These are phyloP conservation scores for Temnothorax longispinosus DNA, from an alignment of 1,140 invertebrate genomes.

Conservation along the genomic window DNA sequence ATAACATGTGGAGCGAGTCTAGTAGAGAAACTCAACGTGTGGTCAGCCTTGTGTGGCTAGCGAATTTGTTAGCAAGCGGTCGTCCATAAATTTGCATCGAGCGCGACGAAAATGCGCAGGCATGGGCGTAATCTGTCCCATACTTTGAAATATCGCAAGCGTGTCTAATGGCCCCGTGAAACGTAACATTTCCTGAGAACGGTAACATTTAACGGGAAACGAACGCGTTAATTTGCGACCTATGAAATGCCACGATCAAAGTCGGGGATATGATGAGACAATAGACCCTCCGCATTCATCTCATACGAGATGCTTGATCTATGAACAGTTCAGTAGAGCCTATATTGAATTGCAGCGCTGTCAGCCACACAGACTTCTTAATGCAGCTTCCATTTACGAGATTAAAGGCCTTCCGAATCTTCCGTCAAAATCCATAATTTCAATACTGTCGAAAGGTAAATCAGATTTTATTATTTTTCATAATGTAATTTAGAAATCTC, in stretches of 20 bases:
- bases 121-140: background rate
- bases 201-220: background rate
- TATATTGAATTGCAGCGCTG: constrained; percentile 37
- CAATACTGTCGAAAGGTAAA: constrained; percentile 36
- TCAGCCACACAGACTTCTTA: constrained; percentile 9
- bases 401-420: constrained; percentile 41
- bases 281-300: constrained; percentile 11
- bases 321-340: constrained; percentile 24
- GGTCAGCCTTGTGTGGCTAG: background rate
- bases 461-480: background rate
- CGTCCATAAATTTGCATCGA: constrained; percentile 42
- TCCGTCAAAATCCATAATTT: constrained; percentile 28
- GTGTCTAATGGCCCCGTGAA: background rate
- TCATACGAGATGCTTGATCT: constrained; percentile 37
- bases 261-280: background rate
- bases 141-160: constrained; percentile 10
- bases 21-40: constrained; percentile 33
- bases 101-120: background rate
- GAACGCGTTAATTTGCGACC: constrained; percentile 23
- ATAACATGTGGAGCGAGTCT: background rate
- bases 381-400: constrained; percentile 50
- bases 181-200: constrained; percentile 7
- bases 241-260: constrained; percentile 42
- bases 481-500: background rate
- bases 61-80: constrained; percentile 51